A percentile compares a stretch with the other conserved stretches of the same genome.
Evolutionary conservation across 1,140 invertebrate species (phyloP).

Genomic region (Phymastichus coffea): DNA sequence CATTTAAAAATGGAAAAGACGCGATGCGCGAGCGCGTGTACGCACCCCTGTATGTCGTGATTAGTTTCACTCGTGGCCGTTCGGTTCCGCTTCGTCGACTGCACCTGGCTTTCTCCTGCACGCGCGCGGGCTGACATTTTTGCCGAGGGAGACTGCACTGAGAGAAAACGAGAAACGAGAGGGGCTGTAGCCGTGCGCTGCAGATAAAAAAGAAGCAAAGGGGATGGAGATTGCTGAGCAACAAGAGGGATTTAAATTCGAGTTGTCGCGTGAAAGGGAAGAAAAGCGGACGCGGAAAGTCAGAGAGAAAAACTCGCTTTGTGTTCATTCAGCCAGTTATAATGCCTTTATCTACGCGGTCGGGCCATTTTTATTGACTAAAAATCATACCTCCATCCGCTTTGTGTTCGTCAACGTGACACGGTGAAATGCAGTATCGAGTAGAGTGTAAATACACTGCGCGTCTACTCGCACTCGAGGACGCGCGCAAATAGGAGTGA

Average conservation of each 20-base stretch:
- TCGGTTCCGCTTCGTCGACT: slow-evolving; percentile 32
- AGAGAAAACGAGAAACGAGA: not conserved
- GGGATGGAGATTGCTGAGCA: not conserved
- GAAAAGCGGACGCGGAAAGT: not conserved
- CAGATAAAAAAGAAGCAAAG: not conserved
- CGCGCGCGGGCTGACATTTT: not conserved
- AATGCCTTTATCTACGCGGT: too few species aligned
- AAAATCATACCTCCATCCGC: too few species aligned
- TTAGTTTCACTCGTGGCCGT: slow-evolving; percentile 35
- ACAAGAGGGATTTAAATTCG: slow-evolving; percentile 5
- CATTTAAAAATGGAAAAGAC: not conserved
- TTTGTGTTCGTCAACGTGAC: too few species aligned
- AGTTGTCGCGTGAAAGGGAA: not conserved
- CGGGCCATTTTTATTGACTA: too few species aligned
- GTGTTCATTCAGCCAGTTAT: not conserved
- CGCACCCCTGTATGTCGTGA: slow-evolving; percentile 30
- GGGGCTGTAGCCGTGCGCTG: not conserved
- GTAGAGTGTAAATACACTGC: too few species aligned
- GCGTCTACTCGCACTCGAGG: too few species aligned
- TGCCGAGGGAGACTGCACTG: not conserved
- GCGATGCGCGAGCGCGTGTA: not conserved
- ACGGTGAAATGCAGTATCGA: too few species aligned
- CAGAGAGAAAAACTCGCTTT: not conserved
- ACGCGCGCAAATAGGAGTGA: too few species aligned
- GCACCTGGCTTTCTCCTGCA: slow-evolving; percentile 30